Evolutionary conservation across 1,140 invertebrate species (phyloP).

Genomic region (Oscheius sp.): DNA sequence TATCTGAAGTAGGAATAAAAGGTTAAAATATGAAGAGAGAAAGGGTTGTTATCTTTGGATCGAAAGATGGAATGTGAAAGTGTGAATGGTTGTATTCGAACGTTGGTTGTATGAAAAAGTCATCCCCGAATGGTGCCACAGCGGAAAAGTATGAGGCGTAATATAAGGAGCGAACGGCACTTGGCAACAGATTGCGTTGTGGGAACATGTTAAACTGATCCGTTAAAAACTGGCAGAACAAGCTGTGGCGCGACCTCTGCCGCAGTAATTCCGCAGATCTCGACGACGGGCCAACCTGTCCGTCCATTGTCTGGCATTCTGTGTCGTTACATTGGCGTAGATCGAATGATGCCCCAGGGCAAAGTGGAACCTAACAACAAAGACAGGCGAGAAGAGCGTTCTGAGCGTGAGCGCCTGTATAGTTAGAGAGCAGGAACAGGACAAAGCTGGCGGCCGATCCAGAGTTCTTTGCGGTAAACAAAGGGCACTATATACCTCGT

Average conservation of each 20-base stretch:
- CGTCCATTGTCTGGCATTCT: background rate
- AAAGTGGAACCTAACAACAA: conserved; percentile 4
- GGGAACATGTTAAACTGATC: conserved; percentile 6
- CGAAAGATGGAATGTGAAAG: too few species aligned
- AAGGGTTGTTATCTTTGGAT: too few species aligned
- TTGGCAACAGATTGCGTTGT: too few species aligned
- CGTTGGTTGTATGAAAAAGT: too few species aligned
- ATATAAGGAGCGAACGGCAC: too few species aligned
- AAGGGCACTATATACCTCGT: background rate
- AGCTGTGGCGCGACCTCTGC: background rate
- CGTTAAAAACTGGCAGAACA: conserved; percentile 8
- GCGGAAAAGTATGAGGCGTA: too few species aligned
- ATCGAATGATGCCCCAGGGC: background rate
- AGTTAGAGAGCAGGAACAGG: background rate
- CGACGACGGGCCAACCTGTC: too few species aligned
- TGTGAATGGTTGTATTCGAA: too few species aligned
- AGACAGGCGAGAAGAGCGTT: background rate
- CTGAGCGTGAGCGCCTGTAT: background rate
- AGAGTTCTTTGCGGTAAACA: conserved; percentile 5
- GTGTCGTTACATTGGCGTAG: background rate
- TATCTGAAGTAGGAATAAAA: conserved; percentile 22
- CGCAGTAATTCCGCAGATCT: background rate
- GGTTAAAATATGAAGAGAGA: background rate
- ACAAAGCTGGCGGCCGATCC: too few species aligned
- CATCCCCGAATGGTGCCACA: too few species aligned